A percentile compares a stretch with the other conserved stretches of the same genome.
These are phyloP conservation scores for Caerostris darwini DNA, from an alignment of 1,140 invertebrate species.

Conservation along the genomic window DNA sequence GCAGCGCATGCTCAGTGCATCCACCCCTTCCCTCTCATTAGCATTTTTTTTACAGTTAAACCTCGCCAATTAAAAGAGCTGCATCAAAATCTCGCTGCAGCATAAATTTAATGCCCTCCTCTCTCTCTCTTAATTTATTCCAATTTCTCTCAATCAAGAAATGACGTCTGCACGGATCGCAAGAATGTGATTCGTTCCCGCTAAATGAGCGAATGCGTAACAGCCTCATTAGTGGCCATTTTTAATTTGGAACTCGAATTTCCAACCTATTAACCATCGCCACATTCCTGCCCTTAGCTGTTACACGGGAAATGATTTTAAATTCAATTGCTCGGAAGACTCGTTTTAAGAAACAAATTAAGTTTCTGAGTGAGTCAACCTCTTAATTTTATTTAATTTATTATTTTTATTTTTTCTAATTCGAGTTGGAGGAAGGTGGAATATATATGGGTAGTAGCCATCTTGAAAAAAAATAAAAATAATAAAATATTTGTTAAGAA, in stretches of 20 bases:
- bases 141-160: slow-evolving; percentile 51
- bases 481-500: slow-evolving; percentile 9
- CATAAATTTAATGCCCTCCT: slow-evolving; percentile 20
- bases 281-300: background rate
- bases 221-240: slow-evolving; percentile 47
- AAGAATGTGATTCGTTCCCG: background rate
- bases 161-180: slow-evolving; percentile 37
- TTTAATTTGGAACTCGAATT: slow-evolving; percentile 57
- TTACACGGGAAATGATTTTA: slow-evolving; percentile 31
- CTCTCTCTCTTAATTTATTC: slow-evolving; percentile 43
- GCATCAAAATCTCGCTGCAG: background rate
- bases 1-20: background rate
- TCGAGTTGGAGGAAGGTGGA: too few relatives aligned
- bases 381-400: background rate
- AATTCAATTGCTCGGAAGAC: slow-evolving; percentile 66
- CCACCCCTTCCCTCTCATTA: slow-evolving; percentile 8
- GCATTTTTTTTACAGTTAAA: slow-evolving; percentile 12
- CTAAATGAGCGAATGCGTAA: slow-evolving; percentile 64
- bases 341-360: slow-evolving; percentile 71
- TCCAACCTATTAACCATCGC: slow-evolving; percentile 67
- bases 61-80: slow-evolving; percentile 19
- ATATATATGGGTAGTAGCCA: background rate
- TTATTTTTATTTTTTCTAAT: slow-evolving; percentile 2
- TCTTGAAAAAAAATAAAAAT: slow-evolving; percentile 46
- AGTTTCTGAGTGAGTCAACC: slow-evolving; percentile 32